These are phyloP conservation scores for Sicus ferrugineus DNA, from an alignment of 2,888 invertebrate genomes.

Conservation along the genomic window DNA sequence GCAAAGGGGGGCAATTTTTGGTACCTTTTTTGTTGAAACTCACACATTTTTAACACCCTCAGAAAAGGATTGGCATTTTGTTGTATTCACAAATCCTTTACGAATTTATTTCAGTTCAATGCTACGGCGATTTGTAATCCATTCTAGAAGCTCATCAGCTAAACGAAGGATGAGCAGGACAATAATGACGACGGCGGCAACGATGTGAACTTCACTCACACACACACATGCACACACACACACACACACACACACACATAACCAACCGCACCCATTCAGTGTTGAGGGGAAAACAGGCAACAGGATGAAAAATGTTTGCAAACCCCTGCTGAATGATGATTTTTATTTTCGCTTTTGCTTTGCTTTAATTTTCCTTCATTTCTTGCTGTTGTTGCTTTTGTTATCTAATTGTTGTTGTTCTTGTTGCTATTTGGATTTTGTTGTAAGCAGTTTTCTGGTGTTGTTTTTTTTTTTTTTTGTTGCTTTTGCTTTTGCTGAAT, in stretches of 20 bases:
- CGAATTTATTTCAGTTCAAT: neutral
- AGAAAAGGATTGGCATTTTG: conserved; percentile 32
- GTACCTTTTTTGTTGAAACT: too few species aligned
- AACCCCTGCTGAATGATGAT: conserved; percentile 33
- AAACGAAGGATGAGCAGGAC: neutral
- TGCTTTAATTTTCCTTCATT: conserved; percentile 1
- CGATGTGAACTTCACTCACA: neutral
- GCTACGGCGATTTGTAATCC: conserved; percentile 30
- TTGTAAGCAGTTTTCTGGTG: neutral
- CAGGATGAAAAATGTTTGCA: conserved; percentile 30
- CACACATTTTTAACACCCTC: too few species aligned
- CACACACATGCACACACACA: conserved; percentile 29
- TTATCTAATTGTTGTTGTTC: neutral
- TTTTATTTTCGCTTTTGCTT: conserved; percentile 4
- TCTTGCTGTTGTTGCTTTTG: neutral
- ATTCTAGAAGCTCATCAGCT: conserved; percentile 3
- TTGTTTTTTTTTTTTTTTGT: neutral
- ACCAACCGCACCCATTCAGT: neutral
- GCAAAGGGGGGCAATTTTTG: too few species aligned
- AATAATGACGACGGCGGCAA: neutral
- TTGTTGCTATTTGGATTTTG: neutral
- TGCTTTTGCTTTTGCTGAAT: neutral
- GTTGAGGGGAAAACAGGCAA: neutral
- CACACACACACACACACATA: neutral
- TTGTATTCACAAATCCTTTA: conserved; percentile 12